These are phyloP conservation scores for Chaetogeoica ovagalla DNA, from an alignment of 2,888 invertebrate genomes.

Conservation along the genomic window DNA sequence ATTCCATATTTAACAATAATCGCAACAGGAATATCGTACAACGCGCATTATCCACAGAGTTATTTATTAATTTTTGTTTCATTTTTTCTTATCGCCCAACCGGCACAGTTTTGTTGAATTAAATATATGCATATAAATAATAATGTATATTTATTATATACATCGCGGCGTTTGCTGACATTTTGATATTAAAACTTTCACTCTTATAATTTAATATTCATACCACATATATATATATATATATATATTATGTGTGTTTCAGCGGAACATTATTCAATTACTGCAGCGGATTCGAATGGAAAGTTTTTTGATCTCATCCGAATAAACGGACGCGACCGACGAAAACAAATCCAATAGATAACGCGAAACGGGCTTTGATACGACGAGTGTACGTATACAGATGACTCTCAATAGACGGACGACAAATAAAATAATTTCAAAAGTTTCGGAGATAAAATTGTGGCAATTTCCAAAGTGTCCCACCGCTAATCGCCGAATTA, in stretches of 20 bases:
- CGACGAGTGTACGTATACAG: not conserved
- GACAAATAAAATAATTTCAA: constrained; percentile 32
- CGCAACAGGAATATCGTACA: not conserved
- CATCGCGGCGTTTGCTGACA: too few species aligned
- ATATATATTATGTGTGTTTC: constrained; percentile 17
- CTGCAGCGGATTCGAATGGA: constrained; percentile 10
- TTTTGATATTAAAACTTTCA: too few species aligned
- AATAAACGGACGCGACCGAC: not conserved
- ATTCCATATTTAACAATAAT: constrained; percentile 8
- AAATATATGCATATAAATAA: not conserved
- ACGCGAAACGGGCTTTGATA: constrained; percentile 4
- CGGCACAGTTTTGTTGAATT: constrained; percentile 14
- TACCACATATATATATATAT: not conserved
- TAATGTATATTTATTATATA: too few species aligned
- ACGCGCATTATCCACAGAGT: too few species aligned
- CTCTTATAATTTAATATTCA: not conserved
- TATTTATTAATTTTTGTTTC: not conserved
- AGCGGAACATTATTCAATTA: constrained; percentile 36
- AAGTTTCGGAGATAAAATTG: constrained; percentile 25
- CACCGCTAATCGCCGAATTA: constrained; percentile 8
- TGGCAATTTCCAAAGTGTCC: not conserved
- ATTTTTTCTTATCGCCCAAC: not conserved
- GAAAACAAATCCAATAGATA: constrained; percentile 30
- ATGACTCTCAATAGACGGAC: constrained; percentile 7
- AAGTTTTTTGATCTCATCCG: constrained; percentile 40